Evolutionary conservation across 2,888 invertebrate species (phyloP), one percentile per base, ranked within the genome.

Genomic region (Palloptera scutellata): DNA sequence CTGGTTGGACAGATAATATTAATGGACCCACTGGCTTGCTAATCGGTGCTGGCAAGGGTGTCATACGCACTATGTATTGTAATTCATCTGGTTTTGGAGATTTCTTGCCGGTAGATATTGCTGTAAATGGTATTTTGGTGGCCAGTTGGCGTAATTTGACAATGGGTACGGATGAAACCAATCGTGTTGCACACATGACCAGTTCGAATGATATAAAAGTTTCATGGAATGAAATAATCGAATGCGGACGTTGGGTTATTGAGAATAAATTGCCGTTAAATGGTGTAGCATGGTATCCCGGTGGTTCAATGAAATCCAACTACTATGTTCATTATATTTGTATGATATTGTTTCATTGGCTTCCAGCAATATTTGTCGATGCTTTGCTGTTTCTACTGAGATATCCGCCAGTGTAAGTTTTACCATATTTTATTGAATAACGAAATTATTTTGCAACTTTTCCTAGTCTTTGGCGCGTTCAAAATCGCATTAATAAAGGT

Each of bases 1-100:
- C 93, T 0, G 96, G 94, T 8, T 94, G 96, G 96, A 94, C 95
- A 0, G 96, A 97, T 82, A 97, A 96, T 78, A 92, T 95, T 65
- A 96, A 96, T 78, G 96, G 96, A n/a, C 95, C 96, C 0, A 92
- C 92, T 0, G 96, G 96, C 9, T 86, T 94, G 1, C 86, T 96
- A 4, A 93, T 91, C 63, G 91, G 72, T 82, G 93, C 93, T 9
- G 94, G 95, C 11, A 96, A 95, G 81, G 96, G 96, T 0, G 92
- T 96, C 0, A 88, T 96, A 70, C 87, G 95, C n/a, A 90, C 93
- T 0, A 94, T 96, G 94, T 92, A 92, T 81, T 94, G 94, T 77
- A 90, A 93, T 73, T 88, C 91, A 8, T 88, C 89, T 70, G 89
- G 91, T 40, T 93, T 92, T 74, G 94, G 94, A 0, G 94, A 94